phyloP scores from a whole-genome alignment of 1,140 invertebrate genomes.

The Nomia melanderi region DNA sequence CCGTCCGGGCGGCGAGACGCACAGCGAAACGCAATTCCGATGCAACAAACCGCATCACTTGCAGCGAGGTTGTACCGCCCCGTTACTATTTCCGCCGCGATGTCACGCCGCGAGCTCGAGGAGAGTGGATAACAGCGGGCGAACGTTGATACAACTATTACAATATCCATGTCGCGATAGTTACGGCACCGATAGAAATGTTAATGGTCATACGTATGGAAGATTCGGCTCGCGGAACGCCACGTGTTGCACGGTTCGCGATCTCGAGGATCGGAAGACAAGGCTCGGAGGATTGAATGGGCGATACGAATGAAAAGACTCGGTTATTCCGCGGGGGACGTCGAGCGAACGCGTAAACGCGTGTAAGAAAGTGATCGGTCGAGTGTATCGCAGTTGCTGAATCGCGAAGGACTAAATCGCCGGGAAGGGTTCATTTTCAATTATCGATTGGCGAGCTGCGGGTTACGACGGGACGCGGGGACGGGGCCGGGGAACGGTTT shows the following conservation, averaged over 20 bases:
- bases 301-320: too few relatives aligned
- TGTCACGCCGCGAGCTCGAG: background rate
- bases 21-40: background rate
- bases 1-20: background rate
- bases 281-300: too few relatives aligned
- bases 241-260: conserved; percentile 32
- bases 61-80: conserved; percentile 1
- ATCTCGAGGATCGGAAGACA: background rate
- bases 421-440: background rate
- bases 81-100: conserved; percentile 23
- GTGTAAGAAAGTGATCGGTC: background rate
- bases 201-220: conserved; percentile 29
- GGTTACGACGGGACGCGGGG: background rate
- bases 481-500: too few relatives aligned
- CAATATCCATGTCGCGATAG: conserved; percentile 39
- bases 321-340: background rate
- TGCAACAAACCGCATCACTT: conserved; percentile 17
- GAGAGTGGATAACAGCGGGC: background rate
- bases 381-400: background rate
- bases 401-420: background rate
- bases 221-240: background rate
- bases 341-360: background rate
- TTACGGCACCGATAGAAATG: conserved; percentile 31
- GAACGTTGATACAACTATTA: conserved; percentile 43
- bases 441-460: background rate